Evolutionary conservation across 2,888 invertebrate species (phyloP).

Genomic region (Acrobasis repandana): DNA sequence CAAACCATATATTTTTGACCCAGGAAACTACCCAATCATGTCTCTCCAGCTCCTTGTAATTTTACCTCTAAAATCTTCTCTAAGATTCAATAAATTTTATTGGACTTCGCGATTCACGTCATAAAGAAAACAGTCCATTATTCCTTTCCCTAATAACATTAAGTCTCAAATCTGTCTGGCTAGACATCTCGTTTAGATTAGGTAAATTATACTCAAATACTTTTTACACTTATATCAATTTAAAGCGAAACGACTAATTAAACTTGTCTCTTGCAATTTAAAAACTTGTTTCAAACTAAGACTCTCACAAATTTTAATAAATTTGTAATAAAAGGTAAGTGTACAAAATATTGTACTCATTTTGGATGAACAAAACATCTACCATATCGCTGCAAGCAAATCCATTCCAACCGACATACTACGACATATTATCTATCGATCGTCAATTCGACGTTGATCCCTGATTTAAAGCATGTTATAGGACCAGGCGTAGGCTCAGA

Average conservation of each 20-base stretch:
- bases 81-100: background rate
- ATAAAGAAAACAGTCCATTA: background rate
- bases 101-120: background rate
- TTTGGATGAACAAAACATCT: background rate
- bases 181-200: conserved; percentile 17
- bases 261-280: background rate
- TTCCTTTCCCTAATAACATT: conserved; percentile 2
- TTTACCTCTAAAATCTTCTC: too few relatives aligned
- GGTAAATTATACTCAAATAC: conserved; percentile 5
- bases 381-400: too few relatives aligned
- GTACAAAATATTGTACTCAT: background rate
- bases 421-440: too few relatives aligned
- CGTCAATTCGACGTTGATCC: too few relatives aligned
- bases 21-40: too few relatives aligned
- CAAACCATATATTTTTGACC: too few relatives aligned
- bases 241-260: background rate
- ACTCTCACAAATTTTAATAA: background rate
- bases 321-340: background rate
- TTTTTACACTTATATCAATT: background rate
- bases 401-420: too few relatives aligned
- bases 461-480: too few relatives aligned
- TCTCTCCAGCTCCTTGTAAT: background rate
- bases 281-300: background rate
- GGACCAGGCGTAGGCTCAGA: too few relatives aligned
- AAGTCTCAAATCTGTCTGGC: conserved; percentile 7